A percentile compares a stretch with the other conserved stretches of the same genome.
These are phyloP conservation scores for Coboldia fuscipes DNA, from an alignment of 1,140 invertebrate species.

Conservation along the genomic window DNA sequence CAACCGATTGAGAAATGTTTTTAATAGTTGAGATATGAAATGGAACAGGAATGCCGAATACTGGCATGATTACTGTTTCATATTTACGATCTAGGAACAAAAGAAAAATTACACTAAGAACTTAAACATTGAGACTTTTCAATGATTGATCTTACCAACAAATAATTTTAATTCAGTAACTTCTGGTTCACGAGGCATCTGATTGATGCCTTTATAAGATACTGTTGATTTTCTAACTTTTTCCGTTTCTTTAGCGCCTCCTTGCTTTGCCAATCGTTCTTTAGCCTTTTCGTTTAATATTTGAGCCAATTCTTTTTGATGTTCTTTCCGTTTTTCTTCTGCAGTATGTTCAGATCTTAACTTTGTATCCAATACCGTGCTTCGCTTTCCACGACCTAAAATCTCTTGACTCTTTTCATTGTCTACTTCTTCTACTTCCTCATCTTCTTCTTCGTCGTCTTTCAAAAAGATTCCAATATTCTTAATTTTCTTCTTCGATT, in stretches of 20 bases:
- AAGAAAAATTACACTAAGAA: not conserved
- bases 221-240: constrained; percentile 84
- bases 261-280: constrained; percentile 73
- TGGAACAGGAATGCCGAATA: constrained; percentile 88
- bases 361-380: constrained; percentile 87
- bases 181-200: constrained; percentile 86
- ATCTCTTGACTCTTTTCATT: constrained; percentile 33
- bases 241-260: constrained; percentile 65
- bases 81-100: constrained; percentile 72
- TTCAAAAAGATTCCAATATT: constrained; percentile 93
- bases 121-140: not conserved
- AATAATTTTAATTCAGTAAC: constrained; percentile 86
- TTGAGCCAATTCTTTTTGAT: constrained; percentile 86
- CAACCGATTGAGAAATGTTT: constrained; percentile 94
- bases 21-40: constrained; percentile 99
- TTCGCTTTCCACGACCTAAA: constrained; percentile 64
- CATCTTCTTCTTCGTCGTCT: constrained; percentile 75
- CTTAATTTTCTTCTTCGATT: constrained; percentile 89
- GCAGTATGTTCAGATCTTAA: constrained; percentile 86
- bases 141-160: constrained; percentile 45
- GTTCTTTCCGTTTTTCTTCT: constrained; percentile 91
- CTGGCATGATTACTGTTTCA: constrained; percentile 90
- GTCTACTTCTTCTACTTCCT: constrained; percentile 45
- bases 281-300: constrained; percentile 82
- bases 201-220: constrained; percentile 81